Evolutionary conservation across 2,113 vertebrate genomes (phyloP).

Genomic region (Ageneiosus marmoratus): DNA sequence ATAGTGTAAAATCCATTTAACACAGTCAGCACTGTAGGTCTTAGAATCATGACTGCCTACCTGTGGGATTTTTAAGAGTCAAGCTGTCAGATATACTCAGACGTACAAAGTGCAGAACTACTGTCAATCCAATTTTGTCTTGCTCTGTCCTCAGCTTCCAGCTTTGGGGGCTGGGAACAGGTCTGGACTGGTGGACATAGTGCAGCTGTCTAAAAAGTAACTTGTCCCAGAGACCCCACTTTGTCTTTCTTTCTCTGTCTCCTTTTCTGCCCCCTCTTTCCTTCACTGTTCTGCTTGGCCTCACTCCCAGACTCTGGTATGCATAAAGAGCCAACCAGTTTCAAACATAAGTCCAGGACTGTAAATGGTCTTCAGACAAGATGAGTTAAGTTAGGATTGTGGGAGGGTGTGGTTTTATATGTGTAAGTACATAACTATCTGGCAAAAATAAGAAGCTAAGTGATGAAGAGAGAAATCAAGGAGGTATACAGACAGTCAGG

Average conservation of each 20-base stretch:
- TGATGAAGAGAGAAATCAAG: neutral
- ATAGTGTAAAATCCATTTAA: neutral
- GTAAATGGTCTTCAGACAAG: conserved; percentile 23
- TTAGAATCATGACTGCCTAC: neutral
- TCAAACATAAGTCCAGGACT: conserved; percentile 32
- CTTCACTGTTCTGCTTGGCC: conserved; percentile 41
- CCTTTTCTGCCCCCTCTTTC: conserved; percentile 26
- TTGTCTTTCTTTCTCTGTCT: conserved; percentile 12
- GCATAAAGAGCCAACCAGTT: conserved; percentile 32
- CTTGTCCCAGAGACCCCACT: conserved; percentile 39
- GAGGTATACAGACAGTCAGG: neutral
- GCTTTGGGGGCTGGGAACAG: conserved; percentile 14
- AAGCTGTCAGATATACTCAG: conserved; percentile 13
- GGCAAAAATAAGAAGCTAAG: neutral
- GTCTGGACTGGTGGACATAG: conserved; percentile 28
- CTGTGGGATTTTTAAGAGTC: neutral
- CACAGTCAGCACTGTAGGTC: neutral
- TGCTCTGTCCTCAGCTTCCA: neutral
- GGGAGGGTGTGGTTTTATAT: conserved; percentile 3
- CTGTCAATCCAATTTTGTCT: conserved; percentile 30
- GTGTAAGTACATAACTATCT: neutral
- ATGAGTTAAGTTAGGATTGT: conserved; percentile 15
- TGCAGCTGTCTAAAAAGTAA: conserved; percentile 52
- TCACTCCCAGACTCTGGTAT: conserved; percentile 52
- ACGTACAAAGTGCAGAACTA: neutral